These are phyloP conservation scores for Paelopatides confundens DNA, from an alignment of 53 echinoderm and acorn worm species.

Conservation along the genomic window DNA sequence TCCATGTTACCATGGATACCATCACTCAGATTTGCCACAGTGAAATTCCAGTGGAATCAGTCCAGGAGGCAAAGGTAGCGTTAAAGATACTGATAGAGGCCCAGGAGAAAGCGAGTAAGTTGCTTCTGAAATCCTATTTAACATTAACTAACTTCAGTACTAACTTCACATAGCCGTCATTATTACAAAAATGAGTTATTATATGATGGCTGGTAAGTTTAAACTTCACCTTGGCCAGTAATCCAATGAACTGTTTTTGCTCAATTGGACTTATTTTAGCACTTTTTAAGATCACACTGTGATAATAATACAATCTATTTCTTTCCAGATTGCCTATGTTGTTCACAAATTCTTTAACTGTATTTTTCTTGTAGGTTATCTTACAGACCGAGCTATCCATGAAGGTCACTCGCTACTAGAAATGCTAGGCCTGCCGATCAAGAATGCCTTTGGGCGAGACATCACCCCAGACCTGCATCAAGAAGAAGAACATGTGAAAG, in stretches of 20 bases:
- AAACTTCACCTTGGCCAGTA: too few relatives aligned
- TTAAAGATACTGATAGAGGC: slow-evolving; percentile 71
- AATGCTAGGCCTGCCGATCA: slow-evolving; percentile 83
- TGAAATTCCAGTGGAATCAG: slow-evolving; percentile 83
- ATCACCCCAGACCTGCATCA: slow-evolving; percentile 81
- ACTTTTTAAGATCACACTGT: too few relatives aligned
- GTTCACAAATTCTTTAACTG: too few relatives aligned
- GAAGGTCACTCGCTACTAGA: slow-evolving; percentile 85
- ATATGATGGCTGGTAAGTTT: too few relatives aligned
- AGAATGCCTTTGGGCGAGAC: slow-evolving; percentile 96
- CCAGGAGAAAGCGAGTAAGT: slow-evolving; percentile 81
- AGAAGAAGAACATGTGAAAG: slow-evolving; percentile 75
- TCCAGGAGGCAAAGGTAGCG: slow-evolving; percentile 83
- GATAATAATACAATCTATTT: too few relatives aligned
- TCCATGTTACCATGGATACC: slow-evolving; percentile 78
- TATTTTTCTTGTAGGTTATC: slow-evolving; percentile 52
- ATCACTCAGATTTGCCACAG: slow-evolving; percentile 78
- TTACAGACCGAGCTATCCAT: slow-evolving; percentile 74
- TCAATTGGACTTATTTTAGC: too few relatives aligned
- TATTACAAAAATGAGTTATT: too few relatives aligned
- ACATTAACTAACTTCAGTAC: too few relatives aligned
- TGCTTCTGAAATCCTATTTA: background rate
- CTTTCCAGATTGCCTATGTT: too few relatives aligned
- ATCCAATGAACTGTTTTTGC: too few relatives aligned
- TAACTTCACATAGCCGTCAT: too few relatives aligned